phyloP scores from a whole-genome alignment of 2,888 invertebrate species.

The Girardia tigrina region DNA sequence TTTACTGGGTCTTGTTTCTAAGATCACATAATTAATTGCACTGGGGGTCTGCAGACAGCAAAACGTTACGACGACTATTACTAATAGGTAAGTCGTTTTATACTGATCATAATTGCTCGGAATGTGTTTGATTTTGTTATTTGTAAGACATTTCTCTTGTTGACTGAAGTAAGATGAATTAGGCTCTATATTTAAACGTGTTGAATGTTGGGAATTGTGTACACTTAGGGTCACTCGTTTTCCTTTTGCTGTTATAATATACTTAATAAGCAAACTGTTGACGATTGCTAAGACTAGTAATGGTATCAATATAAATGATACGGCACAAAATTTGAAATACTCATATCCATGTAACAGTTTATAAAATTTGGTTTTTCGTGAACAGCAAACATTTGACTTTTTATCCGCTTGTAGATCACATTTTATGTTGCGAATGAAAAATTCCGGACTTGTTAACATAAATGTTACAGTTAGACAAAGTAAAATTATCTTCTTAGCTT shows the following conservation, averaged over 20 bases:
- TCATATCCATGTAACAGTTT: neutral
- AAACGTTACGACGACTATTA: slow-evolving; percentile 64
- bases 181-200: slow-evolving; percentile 37
- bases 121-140: neutral
- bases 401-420: neutral
- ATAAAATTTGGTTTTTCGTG: slow-evolving; percentile 19
- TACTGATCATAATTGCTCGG: slow-evolving; percentile 42
- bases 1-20: slow-evolving; percentile 36
- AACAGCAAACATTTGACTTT: neutral
- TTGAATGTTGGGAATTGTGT: slow-evolving; percentile 54
- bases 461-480: slow-evolving; percentile 56
- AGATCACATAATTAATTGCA: slow-evolving; percentile 50
- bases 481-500: slow-evolving; percentile 59
- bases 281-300: slow-evolving; percentile 60
- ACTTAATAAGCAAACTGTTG: slow-evolving; percentile 60
- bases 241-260: slow-evolving; percentile 50
- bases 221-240: slow-evolving; percentile 40
- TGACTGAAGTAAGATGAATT: slow-evolving; percentile 38
- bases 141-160: slow-evolving; percentile 35
- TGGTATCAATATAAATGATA: slow-evolving; percentile 56
- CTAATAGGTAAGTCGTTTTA: slow-evolving; percentile 63
- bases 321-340: neutral
- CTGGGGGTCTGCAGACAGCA: slow-evolving; percentile 63
- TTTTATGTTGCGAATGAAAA: slow-evolving; percentile 52
- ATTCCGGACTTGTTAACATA: slow-evolving; percentile 56